Conservation (phyloP, 2,797 vertebrate species). For the Tympanoctomys barrerae region DNA sequence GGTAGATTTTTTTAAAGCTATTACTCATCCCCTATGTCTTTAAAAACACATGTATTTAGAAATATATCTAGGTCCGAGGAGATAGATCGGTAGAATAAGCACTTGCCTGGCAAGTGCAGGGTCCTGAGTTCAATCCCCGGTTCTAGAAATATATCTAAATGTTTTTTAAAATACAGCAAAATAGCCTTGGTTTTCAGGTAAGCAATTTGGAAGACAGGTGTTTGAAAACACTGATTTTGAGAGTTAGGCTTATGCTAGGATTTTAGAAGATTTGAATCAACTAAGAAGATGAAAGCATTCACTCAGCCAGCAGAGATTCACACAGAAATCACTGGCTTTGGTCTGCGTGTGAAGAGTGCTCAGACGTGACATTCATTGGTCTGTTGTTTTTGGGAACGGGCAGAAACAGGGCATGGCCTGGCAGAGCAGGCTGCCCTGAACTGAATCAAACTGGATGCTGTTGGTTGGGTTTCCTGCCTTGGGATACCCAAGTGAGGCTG, state of each 20-base stretch:
- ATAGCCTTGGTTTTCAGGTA: neutral
- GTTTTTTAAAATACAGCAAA: neutral
- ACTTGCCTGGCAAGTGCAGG: too few species aligned
- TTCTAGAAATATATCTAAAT: neutral
- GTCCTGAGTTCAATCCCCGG: too few species aligned
- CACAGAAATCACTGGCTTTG: neutral
- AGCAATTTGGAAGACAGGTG: neutral
- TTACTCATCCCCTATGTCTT: neutral
- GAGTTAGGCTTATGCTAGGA: neutral
- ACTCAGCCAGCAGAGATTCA: neutral
- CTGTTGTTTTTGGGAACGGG: conserved; percentile 80
- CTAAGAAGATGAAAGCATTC: neutral
- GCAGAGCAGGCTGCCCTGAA: neutral
- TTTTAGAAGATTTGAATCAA: neutral
- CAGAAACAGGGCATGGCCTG: conserved; percentile 74
- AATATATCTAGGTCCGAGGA: neutral
- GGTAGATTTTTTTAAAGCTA: neutral
- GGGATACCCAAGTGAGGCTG: neutral
- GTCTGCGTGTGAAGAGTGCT: conserved; percentile 71
- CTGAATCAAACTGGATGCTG: neutral
- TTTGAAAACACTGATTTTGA: conserved; percentile 27
- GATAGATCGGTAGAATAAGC: too few species aligned
- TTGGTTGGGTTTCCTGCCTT: conserved; percentile 2
- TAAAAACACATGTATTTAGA: neutral
- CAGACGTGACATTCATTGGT: conserved; percentile 71